These are phyloP conservation scores for Alligator mississippiensis DNA, from an alignment of 2,113 vertebrate genomes.

Conservation along the genomic window DNA sequence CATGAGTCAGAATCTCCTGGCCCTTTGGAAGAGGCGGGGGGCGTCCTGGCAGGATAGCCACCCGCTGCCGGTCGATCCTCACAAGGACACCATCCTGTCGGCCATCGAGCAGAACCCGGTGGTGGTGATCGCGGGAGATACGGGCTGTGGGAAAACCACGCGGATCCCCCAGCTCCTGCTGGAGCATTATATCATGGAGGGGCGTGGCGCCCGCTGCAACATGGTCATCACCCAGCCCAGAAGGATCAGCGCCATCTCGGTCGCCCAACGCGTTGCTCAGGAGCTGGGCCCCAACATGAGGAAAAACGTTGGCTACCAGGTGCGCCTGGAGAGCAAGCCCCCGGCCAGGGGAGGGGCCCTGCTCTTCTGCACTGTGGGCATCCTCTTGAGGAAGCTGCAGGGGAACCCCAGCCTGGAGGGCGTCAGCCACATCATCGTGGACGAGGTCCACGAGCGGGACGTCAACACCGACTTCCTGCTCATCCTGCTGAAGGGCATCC, in stretches of 20 bases:
- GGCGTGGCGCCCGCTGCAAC: constrained; percentile 88
- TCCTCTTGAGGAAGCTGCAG: constrained; percentile 93
- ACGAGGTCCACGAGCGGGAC: constrained; percentile 96
- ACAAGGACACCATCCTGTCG: constrained; percentile 85
- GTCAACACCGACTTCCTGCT: constrained; percentile 97
- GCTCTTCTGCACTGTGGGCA: constrained; percentile 96
- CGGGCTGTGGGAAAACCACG: constrained; percentile 96
- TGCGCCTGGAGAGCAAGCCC: constrained; percentile 91
- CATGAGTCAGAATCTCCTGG: constrained; percentile 81
- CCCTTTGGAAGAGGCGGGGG: constrained; percentile 84
- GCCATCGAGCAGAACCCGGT: constrained; percentile 87
- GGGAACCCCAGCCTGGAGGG: constrained; percentile 89
- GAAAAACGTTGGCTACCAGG: constrained; percentile 92
- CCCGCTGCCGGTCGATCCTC: constrained; percentile 87
- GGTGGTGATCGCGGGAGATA: constrained; percentile 93
- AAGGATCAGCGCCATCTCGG: constrained; percentile 94
- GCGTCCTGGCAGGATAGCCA: constrained; percentile 71
- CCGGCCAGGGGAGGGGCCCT: constrained; percentile 88
- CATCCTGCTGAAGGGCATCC: constrained; percentile 86
- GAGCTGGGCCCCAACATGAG: constrained; percentile 91
- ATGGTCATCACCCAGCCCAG: constrained; percentile 94
- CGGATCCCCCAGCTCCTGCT: constrained; percentile 93
- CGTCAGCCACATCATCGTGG: constrained; percentile 94
- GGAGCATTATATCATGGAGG: constrained; percentile 85
- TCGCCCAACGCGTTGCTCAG: constrained; percentile 91